Base-by-base conservation (phyloP, 2,113 vertebrate species). In the Myxocyprinus asiaticus region DNA sequence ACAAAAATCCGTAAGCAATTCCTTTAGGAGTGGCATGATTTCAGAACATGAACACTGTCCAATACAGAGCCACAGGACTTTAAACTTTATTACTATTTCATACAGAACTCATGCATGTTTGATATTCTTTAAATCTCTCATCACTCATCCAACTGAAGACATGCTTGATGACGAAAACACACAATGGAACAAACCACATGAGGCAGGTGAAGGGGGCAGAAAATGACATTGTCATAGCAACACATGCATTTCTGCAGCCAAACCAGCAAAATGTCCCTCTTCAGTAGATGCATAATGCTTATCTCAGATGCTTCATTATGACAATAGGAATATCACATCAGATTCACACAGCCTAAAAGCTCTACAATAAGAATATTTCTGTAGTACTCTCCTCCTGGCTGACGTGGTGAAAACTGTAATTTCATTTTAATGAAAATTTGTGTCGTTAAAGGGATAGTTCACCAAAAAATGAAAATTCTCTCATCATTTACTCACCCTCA, bases 161-260 rank as follows among this genome's bases (percentile, higher is more conserved):
- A 59, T 42, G 15, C 53, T 15, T 79, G 81, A 33, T 65, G 56
- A 22, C 1, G 22, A 33, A 53, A 42, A 64, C 65, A 43, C 50
- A 78, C 22, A 81, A 70, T 47, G 69, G 50, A 17, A 33, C 12
- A 43, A 43, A 50, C 71, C 50, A 12, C 42, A 22, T 4, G 10
- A 67, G 59, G 62, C 8, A 55, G 56, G 10, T 44, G 59, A 74
- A 9, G 9, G 7, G 22, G 33, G 45, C 43, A 66, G 0, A 3
- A 5, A 47, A 58, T 15, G 76, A 33, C 70, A 51, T 91, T 86
- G 72, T 88, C 87, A 87, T 89, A 85, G 86, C 76, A 88, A 90
- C 88, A 55, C 51, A 12, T 77, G 59, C 79, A 84, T 71, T 75
- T 73, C 71, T 55, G 6, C 50, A 64, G 22, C 67, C 67, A 61